Base-by-base conservation (phyloP, 2,888 invertebrate genomes). In the Elgonia sp. region DNA sequence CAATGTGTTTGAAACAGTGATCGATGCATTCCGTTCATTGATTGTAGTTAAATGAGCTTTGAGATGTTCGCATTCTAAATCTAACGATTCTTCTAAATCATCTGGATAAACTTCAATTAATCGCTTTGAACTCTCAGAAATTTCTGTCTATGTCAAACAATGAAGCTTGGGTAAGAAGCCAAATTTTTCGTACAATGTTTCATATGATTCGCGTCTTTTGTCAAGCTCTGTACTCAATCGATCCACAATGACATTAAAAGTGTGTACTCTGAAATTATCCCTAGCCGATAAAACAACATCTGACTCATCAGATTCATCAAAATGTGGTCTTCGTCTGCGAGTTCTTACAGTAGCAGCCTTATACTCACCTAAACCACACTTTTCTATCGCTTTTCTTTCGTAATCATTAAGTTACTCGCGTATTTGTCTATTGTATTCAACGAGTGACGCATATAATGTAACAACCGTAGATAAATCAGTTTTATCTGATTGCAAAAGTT, bases 1-100 rank as follows among this genome's bases (percentile, higher is more conserved):
- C 12, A 82, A 50, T 53, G 95, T 42, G 16, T 18, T 42, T 2
- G 73, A 57, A 2, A n/a, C 39, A 6, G 29, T 16, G 5, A 79
- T 96, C 8, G 79, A 94, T 95, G 20, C 0, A 96, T 95, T 89
- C 77, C 37, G 16, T 50, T 21, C 6, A 40, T 70, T 69, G 1
- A 50, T 70, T 3, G 67, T 6, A 70, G 18, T 69, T 20, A 79
- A 73, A 57, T 77, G 60, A 63, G 62, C 70, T 70, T 77, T 76
- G 0, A 84, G n/a, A 72, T 84, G 70, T 42, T 84, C 20, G 18
- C 79, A 79, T 37, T 77, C 77, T 14, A 75, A 63, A 42, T 65
- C 82, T 73, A 82, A 82, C 14, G 63, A 73, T 14, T 73, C 73
- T 75, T 83, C 67, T 53, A 73, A 42, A 40, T 82, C 82, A 8